Base-by-base conservation (phyloP, 2,888 invertebrate species). In the Mamestra brassicae region DNA sequence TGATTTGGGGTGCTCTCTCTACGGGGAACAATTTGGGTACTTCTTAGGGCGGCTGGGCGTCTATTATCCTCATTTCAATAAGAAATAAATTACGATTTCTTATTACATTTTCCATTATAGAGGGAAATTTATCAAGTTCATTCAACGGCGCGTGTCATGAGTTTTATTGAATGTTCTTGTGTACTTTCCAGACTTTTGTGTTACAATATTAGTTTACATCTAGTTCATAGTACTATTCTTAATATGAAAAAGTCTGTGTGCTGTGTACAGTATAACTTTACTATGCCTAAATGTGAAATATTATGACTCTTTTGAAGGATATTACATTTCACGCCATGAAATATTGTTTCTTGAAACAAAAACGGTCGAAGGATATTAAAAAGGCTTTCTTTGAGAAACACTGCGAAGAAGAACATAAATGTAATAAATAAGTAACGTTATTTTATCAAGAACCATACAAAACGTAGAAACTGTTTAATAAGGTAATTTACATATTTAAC, bases 81-180 rank as follows among this genome's bases (percentile, higher is more conserved):
- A 95, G 96, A 96, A 95, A 96, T 96, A 96, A 96, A 96, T 95
- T 96, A 95, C 94, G 94, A 95, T 95, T 96, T 95, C 95, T 95
- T 96, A 96, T 95, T 96, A 96, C 94, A 92, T 95, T 96, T 94
- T 93, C 95, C 94, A 95, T 95, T 95, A 94, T 92, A 92, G 90
- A 91, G 88, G 92, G 92, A 93, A 94, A 95, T 95, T 94, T 94
- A 93, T 94, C 93, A 94, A 94, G 93, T 94, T 92, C 93, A 93
- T 95, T 95, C 93, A 91, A 90, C 90, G 92, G 90, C 85, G 90
- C 91, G 92, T 92, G 92, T 90, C 92, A 90, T 91, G 90, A 89
- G 92, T 93, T 93, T 93, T 94, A 94, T 95, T 93, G 91, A 94
- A 93, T 92, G 92, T 90, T 90, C 73, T 91, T 89, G 87, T 86